Evolutionary conservation across 2,113 vertebrate species (phyloP).

Genomic region (Artemisiospiza belli): DNA sequence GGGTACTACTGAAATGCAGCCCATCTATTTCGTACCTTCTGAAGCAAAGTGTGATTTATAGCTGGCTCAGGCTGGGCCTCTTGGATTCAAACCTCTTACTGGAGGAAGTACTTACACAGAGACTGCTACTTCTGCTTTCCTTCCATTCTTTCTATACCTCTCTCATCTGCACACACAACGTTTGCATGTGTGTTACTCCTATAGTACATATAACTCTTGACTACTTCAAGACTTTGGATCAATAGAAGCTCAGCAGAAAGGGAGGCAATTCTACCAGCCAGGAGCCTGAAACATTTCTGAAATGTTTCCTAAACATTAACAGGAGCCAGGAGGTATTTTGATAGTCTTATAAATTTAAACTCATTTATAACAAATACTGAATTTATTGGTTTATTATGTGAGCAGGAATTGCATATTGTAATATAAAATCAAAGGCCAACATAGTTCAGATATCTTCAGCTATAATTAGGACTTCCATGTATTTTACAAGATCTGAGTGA

Average conservation of each 20-base stretch:
- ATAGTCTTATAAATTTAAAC: constrained; percentile 79
- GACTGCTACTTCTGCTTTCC: neutral
- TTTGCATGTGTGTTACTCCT: neutral
- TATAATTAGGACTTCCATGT: constrained; percentile 75
- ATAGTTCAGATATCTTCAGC: constrained; percentile 78
- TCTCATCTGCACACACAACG: neutral
- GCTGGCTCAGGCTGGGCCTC: neutral
- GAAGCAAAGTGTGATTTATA: neutral
- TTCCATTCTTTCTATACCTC: neutral
- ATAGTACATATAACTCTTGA: neutral
- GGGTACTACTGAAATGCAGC: neutral
- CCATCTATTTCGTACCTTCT: neutral
- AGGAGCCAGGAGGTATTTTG: constrained; percentile 80
- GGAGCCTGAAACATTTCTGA: constrained; percentile 74
- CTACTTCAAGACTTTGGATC: constrained; percentile 32
- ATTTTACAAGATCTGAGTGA: constrained; percentile 64
- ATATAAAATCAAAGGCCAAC: constrained; percentile 81
- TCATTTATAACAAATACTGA: constrained; percentile 77
- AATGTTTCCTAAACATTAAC: constrained; percentile 78
- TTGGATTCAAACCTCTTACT: neutral
- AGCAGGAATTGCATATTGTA: constrained; percentile 77
- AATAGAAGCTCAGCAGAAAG: constrained; percentile 45
- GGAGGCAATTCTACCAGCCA: constrained; percentile 37
- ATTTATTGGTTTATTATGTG: constrained; percentile 78
- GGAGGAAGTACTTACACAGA: neutral